Percentiles rank a stretch among this genome's conserved stretches.
These are phyloP conservation scores for Cataglyphis rosenhaueri DNA, from an alignment of 2,888 invertebrate genomes.

Conservation along the genomic window DNA sequence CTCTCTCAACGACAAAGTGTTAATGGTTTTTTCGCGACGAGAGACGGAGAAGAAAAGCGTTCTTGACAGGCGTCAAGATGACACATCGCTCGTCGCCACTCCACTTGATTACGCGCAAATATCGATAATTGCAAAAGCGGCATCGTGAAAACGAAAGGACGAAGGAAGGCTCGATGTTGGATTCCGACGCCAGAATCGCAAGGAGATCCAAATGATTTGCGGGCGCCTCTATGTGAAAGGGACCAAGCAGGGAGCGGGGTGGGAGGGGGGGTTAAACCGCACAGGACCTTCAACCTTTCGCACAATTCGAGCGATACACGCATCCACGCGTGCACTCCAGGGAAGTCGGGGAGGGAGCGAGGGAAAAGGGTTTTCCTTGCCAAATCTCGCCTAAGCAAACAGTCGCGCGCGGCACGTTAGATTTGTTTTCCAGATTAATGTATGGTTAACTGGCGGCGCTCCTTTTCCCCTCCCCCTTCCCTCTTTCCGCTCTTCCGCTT, in stretches of 20 bases:
- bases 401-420: slow-evolving; percentile 57
- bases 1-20: slow-evolving; percentile 16
- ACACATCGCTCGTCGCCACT: slow-evolving; percentile 24
- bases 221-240: slow-evolving; percentile 34
- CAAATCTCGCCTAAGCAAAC: slow-evolving; percentile 62
- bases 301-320: not conserved
- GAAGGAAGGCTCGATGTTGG: slow-evolving; percentile 6
- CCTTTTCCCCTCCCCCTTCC: not conserved
- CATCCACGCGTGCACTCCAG: slow-evolving; percentile 11
- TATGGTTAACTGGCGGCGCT: slow-evolving; percentile 53
- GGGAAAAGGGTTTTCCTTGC: slow-evolving; percentile 7
- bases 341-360: too few species aligned
- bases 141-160: slow-evolving; percentile 30
- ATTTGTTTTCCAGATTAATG: slow-evolving; percentile 65
- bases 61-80: not conserved
- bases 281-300: slow-evolving; percentile 20
- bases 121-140: slow-evolving; percentile 43
- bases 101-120: slow-evolving; percentile 41
- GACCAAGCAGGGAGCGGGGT: not conserved
- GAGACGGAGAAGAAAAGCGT: not conserved
- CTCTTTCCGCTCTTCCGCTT: slow-evolving; percentile 12
- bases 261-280: slow-evolving; percentile 20
- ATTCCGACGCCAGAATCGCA: slow-evolving; percentile 19
- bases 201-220: slow-evolving; percentile 46
- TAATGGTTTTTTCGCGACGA: slow-evolving; percentile 16